Conservation (phyloP, 2,797 vertebrate genomes). For the Micromesistius poutassou region DNA sequence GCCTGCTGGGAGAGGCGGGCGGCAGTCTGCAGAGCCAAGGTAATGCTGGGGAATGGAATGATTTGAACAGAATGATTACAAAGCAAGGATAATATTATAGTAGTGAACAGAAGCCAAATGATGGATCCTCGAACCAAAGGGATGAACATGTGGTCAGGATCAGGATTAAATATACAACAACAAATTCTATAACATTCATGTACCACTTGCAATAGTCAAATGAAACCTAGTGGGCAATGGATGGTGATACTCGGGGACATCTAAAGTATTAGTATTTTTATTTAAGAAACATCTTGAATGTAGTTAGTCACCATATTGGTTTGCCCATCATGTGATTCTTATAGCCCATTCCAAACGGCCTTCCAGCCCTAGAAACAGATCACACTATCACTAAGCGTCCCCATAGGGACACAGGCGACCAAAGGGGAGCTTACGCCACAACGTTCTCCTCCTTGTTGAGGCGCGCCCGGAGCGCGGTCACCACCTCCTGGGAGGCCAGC, state of each 20-base stretch:
- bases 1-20: conserved; percentile 91
- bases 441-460: conserved; percentile 95
- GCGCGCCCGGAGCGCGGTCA: conserved; percentile 82
- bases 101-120: background rate
- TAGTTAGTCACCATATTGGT: background rate
- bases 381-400: background rate
- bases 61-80: background rate
- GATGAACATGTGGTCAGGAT: background rate
- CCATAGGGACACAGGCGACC: too few species aligned
- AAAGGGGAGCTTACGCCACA: conserved; percentile 80
- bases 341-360: background rate
- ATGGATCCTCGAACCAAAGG: background rate
- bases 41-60: conserved; percentile 77
- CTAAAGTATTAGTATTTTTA: background rate
- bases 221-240: too few species aligned
- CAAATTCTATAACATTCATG: background rate
- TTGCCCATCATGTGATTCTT: background rate
- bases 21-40: conserved; percentile 87
- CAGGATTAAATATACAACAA: background rate
- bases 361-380: background rate
- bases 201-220: background rate
- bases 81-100: background rate
- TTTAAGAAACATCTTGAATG: background rate
- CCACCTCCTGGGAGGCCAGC: conserved; percentile 89
- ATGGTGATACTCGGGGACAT: background rate